A percentile compares a stretch with the other conserved stretches of the same genome.
phyloP scores from a whole-genome alignment of 2,113 vertebrate species.

The Ahaetulla prasina region DNA sequence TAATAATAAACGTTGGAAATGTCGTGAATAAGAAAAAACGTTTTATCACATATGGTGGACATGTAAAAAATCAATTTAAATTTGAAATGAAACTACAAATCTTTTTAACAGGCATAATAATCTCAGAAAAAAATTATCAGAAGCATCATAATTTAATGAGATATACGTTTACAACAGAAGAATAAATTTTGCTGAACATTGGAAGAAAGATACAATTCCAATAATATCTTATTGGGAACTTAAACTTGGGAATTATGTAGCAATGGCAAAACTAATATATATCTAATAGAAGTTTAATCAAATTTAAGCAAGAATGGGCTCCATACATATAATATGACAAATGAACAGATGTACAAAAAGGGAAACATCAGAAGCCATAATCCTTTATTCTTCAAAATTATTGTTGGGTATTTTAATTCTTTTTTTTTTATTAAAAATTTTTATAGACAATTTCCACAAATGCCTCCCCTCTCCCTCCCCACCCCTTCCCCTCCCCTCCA shows the following conservation, averaged over 20 bases:
- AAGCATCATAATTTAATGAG: neutral
- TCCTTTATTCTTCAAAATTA: neutral
- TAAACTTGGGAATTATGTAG: neutral
- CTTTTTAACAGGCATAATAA: neutral
- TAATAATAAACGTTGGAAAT: neutral
- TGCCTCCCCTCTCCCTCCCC: too few relatives aligned
- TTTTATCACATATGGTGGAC: neutral
- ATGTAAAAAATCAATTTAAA: neutral
- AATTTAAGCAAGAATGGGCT: neutral
- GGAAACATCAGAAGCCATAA: neutral
- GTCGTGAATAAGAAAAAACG: neutral
- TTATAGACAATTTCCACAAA: too few relatives aligned
- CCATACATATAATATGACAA: neutral
- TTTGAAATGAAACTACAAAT: neutral
- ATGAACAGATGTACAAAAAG: neutral
- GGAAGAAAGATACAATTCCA: neutral
- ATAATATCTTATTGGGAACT: neutral
- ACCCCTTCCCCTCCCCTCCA: too few relatives aligned
- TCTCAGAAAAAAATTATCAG: neutral
- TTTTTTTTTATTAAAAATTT: too few relatives aligned
- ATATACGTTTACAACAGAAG: neutral
- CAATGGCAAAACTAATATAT: neutral
- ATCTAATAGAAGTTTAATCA: neutral
- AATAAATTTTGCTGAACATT: neutral
- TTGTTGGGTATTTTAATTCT: neutral